phyloP scores from a whole-genome alignment of 2,113 vertebrate genomes.

The Gnathonemus longibarbis region DNA sequence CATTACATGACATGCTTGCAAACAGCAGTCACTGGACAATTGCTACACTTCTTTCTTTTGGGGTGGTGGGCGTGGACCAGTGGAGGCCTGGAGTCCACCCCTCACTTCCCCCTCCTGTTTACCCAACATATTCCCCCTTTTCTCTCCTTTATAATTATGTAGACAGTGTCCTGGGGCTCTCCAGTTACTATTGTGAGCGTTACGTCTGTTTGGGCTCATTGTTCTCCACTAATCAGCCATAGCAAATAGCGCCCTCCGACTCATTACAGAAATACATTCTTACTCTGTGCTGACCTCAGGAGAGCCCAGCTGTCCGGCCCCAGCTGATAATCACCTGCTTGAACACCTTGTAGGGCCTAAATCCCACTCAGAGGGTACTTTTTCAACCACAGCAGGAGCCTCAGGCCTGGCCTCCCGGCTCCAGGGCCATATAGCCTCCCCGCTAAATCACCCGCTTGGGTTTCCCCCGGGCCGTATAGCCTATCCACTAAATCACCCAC shows the following conservation, averaged over 20 bases:
- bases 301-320: conserved; percentile 64
- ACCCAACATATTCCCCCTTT: not conserved
- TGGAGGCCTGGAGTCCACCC: conserved; percentile 43
- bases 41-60: not conserved
- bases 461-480: conserved; percentile 18
- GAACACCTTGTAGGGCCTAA: conserved; percentile 47
- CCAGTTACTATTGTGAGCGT: conserved; percentile 69
- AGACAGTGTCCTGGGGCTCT: conserved; percentile 73
- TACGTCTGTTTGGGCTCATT: conserved; percentile 78
- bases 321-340: conserved; percentile 61
- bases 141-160: conserved; percentile 51
- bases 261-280: conserved; percentile 66
- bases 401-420: not conserved
- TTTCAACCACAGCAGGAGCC: conserved; percentile 3
- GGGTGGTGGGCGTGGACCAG: not conserved
- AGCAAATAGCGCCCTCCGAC: conserved; percentile 74
- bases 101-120: not conserved
- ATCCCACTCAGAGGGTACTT: conserved; percentile 15
- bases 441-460: conserved; percentile 13
- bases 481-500: no score
- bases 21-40: not conserved
- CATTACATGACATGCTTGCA: not conserved
- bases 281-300: conserved; percentile 71
- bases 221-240: conserved; percentile 82
- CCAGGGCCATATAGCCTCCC: not conserved